phyloP scores from a whole-genome alignment of 2,888 invertebrate species.

The Ceriagrion tenellum region DNA sequence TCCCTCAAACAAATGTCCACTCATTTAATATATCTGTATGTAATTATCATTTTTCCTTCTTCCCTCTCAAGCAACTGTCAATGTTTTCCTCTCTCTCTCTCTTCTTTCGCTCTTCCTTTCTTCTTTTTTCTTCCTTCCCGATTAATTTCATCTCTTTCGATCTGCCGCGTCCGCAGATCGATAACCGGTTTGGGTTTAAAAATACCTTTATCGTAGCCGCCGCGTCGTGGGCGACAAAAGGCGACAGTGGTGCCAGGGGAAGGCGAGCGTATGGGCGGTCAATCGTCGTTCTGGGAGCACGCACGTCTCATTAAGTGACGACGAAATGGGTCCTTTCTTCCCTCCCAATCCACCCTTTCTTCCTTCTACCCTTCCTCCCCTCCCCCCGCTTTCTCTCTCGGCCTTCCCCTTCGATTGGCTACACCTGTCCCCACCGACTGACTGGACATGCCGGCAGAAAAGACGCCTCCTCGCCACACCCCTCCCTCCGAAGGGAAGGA shows the following conservation, averaged over 20 bases:
- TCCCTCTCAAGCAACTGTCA: too few species aligned
- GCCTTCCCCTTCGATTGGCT: neutral
- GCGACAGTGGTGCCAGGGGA: neutral
- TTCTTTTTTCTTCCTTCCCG: neutral
- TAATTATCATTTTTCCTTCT: too few species aligned
- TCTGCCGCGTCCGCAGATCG: neutral
- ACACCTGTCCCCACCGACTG: neutral
- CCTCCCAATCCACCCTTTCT: too few species aligned
- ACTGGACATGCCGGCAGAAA: too few species aligned
- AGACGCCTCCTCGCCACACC: too few species aligned
- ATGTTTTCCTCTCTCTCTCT: neutral
- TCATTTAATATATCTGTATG: too few species aligned
- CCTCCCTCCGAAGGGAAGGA: too few species aligned
- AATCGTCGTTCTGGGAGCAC: neutral
- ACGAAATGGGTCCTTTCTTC: too few species aligned
- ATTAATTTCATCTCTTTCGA: neutral
- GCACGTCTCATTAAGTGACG: neutral
- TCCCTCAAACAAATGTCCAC: too few species aligned
- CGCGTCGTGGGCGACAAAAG: constrained; percentile 10
- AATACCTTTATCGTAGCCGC: neutral
- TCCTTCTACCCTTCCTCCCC: too few species aligned
- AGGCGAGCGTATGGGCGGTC: neutral
- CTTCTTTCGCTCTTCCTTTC: neutral
- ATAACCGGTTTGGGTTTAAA: neutral
- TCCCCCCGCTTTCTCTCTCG: too few species aligned